Evolutionary conservation across 2,888 invertebrate species (phyloP), one percentile per base, ranked within the genome.

Genomic region (Sylvicola fuscatus): DNA sequence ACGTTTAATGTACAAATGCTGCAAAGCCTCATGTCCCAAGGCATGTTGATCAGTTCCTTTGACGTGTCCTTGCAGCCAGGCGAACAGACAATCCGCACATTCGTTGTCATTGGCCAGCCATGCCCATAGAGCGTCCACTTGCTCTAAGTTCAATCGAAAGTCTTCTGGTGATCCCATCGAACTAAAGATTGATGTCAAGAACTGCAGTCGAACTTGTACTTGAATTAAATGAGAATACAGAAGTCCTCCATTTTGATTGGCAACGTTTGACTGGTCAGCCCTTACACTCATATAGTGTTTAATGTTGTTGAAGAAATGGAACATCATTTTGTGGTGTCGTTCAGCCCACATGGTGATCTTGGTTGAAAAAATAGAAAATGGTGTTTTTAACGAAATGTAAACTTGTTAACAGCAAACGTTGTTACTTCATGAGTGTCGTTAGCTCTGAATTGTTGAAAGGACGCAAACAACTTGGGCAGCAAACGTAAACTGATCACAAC

Each of bases 31-130:
- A 37, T 83, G 66, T 3, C 83, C 82, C 2, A 93, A 63, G 0
- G 90, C 90, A 58, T 93, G 92, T 46, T 89, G 80, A 42, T 92
- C 89, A 1, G 86, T 83, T 13, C 82, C 81, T 57, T 87, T 84
- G 2, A 87, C 83, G 57, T 93, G 92, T 7, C 82, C 80, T 29
- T 92, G 68, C 34, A 93, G 60, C 93, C 93, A 93, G 39, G 82
- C 84, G 55, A 92, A 89, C 15, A 90, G 68, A 48, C 92, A 90
- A 54, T 93, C 92, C 0, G 83, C 77, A 48, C 87, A 87, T 47
- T 83, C 83, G 0, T 70, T 59, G 52, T 86, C 83, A 33, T 77
- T 75, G 1, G 89, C 86, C 36, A 93, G 61, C 58, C 90, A 90
- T 45, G 79, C 76, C 93, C 92, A 93, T 3, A 93, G 57, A 16